phyloP scores from a whole-genome alignment of 2,113 vertebrate species.

The Neotoma lepida region DNA sequence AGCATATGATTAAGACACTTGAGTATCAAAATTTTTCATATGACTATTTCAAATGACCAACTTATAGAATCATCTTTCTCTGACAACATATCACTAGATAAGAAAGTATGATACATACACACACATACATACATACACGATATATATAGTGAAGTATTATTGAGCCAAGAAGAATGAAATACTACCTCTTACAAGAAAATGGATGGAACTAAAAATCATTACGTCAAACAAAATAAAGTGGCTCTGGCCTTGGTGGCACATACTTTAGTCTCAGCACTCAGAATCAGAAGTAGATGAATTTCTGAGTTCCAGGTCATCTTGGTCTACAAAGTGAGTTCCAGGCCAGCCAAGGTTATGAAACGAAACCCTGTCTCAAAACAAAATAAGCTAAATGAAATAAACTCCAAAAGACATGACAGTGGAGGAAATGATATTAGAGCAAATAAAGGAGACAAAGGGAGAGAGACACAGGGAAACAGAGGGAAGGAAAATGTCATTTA shows the following conservation, averaged over 20 bases:
- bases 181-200: not conserved
- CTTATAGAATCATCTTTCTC: not conserved
- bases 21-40: not conserved
- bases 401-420: not conserved
- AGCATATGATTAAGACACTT: not conserved
- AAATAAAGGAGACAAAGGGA: not conserved
- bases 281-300: too few species aligned
- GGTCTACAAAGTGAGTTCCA: too few species aligned
- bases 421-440: not conserved
- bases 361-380: not conserved
- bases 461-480: not conserved
- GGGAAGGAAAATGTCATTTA: not conserved
- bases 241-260: not conserved
- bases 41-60: not conserved
- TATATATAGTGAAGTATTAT: not conserved
- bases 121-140: too few species aligned
- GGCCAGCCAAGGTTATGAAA: not conserved
- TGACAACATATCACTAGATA: not conserved
- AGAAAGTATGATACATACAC: not conserved
- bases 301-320: too few species aligned
- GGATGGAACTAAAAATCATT: not conserved
- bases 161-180: not conserved
- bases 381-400: not conserved
- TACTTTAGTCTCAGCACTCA: too few species aligned
- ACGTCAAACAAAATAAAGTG: not conserved